Evolutionary conservation across 2,888 invertebrate species (phyloP).

Genomic region (Thumatha senex): DNA sequence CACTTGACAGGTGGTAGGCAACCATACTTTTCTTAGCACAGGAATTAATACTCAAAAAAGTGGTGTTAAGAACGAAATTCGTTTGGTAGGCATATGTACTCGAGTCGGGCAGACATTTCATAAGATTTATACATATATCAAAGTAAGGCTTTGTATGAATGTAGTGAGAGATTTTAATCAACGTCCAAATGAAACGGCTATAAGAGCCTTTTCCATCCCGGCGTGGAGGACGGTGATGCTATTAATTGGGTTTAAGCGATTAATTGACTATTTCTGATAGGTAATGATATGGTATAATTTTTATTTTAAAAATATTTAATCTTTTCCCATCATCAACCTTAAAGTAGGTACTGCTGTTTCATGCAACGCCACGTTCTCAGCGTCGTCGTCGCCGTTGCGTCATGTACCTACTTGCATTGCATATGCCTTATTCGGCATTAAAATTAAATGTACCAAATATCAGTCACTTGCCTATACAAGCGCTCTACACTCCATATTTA

Average conservation of each 20-base stretch:
- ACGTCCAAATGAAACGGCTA: constrained; percentile 57
- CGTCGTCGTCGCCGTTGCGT: too few species aligned
- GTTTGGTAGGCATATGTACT: constrained; percentile 42
- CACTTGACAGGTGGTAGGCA: constrained; percentile 83
- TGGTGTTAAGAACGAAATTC: constrained; percentile 44
- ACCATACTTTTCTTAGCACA: constrained; percentile 36
- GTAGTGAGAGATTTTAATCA: constrained; percentile 81
- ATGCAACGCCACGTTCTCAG: too few species aligned
- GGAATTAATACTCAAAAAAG: constrained; percentile 48
- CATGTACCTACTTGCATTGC: too few species aligned
- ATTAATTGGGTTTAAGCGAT: constrained; percentile 57
- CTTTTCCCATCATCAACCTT: too few species aligned
- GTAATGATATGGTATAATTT: constrained; percentile 15
- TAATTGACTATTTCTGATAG: constrained; percentile 48
- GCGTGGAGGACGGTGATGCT: constrained; percentile 50
- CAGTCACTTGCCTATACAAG: too few species aligned
- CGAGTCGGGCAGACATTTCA: constrained; percentile 65
- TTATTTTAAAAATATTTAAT: too few species aligned
- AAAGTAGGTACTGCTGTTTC: too few species aligned
- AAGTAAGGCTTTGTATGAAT: constrained; percentile 78
- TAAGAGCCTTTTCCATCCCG: constrained; percentile 49
- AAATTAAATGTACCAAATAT: too few species aligned
- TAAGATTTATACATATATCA: constrained; percentile 82
- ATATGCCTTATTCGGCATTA: too few species aligned
- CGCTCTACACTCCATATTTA: too few species aligned